Evolutionary conservation across 2,888 invertebrate species (phyloP).

Genomic region (Drosophila meridionalis): DNA sequence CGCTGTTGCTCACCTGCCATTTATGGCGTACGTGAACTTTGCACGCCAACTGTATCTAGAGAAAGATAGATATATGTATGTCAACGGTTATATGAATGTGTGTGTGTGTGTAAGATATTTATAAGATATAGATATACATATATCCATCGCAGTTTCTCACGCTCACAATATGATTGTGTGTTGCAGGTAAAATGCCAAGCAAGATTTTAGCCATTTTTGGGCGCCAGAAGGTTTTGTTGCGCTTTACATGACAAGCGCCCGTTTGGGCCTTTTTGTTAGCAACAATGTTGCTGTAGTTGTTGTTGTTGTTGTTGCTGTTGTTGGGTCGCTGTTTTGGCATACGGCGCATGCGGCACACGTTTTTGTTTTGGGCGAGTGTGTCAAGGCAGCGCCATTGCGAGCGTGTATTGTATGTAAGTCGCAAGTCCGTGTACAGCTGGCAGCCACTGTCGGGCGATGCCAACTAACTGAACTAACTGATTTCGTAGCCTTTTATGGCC

Average conservation of each 20-base stretch:
- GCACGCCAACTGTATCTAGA: slow-evolving; percentile 42
- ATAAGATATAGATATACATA: slow-evolving; percentile 18
- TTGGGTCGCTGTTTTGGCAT: slow-evolving; percentile 55
- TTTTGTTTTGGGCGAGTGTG: slow-evolving; percentile 72
- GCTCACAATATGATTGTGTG: slow-evolving; percentile 68
- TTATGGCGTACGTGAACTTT: slow-evolving; percentile 67
- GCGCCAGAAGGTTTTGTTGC: slow-evolving; percentile 70
- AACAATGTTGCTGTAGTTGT: slow-evolving; percentile 20
- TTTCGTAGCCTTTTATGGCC: slow-evolving; percentile 67
- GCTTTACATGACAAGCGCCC: slow-evolving; percentile 58
- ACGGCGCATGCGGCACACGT: slow-evolving; percentile 76
- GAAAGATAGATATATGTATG: neutral
- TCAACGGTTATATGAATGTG: neutral
- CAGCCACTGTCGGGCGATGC: slow-evolving; percentile 29
- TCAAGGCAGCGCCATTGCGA: slow-evolving; percentile 55
- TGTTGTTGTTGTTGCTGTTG: slow-evolving; percentile 22
- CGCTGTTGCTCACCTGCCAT: slow-evolving; percentile 50
- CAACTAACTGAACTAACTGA: slow-evolving; percentile 19
- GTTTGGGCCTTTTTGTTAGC: slow-evolving; percentile 42
- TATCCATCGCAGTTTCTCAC: slow-evolving; percentile 74
- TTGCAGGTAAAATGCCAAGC: slow-evolving; percentile 66
- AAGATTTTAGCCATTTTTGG: slow-evolving; percentile 78
- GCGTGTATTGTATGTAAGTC: neutral
- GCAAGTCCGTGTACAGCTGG: slow-evolving; percentile 47
- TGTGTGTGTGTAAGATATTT: slow-evolving; percentile 15